A percentile compares a stretch with the other conserved stretches of the same genome.
These are phyloP conservation scores for Margarornis squamiger DNA, from an alignment of 2,797 vertebrate species.

Conservation along the genomic window DNA sequence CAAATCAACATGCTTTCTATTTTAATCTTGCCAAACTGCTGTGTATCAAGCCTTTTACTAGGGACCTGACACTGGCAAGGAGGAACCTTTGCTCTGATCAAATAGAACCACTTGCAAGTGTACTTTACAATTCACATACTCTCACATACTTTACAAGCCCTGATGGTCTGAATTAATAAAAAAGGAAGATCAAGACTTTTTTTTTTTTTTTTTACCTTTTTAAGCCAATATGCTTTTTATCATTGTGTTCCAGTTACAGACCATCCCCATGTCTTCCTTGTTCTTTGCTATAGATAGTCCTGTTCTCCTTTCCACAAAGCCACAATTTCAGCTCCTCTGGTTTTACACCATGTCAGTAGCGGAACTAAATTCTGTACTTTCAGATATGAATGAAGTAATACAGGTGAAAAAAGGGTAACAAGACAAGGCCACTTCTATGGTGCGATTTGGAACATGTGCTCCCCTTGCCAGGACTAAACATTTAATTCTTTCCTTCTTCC, in stretches of 20 bases:
- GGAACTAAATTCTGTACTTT: neutral
- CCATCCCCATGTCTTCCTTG: rapidly evolving
- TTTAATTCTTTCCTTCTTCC: neutral
- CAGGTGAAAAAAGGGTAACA: neutral
- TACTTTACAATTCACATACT: neutral
- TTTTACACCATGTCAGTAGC: neutral
- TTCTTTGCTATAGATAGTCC: neutral
- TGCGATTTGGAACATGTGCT: neutral
- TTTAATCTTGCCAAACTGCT: neutral
- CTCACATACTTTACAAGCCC: neutral
- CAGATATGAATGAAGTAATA: neutral
- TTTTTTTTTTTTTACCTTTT: neutral
- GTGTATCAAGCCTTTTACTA: neutral
- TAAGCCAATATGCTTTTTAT: neutral
- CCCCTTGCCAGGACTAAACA: neutral
- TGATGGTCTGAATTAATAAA: neutral
- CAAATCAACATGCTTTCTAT: neutral
- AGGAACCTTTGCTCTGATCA: neutral
- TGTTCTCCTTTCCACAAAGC: neutral
- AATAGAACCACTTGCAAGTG: neutral
- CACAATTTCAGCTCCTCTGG: neutral
- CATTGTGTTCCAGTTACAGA: neutral
- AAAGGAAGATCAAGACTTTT: neutral
- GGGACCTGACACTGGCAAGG: neutral
- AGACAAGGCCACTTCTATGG: neutral